Percentiles rank a stretch among this genome's conserved stretches.
These are phyloP conservation scores for Polydrusus cervinus DNA, from an alignment of 2,888 invertebrate species.

Conservation along the genomic window DNA sequence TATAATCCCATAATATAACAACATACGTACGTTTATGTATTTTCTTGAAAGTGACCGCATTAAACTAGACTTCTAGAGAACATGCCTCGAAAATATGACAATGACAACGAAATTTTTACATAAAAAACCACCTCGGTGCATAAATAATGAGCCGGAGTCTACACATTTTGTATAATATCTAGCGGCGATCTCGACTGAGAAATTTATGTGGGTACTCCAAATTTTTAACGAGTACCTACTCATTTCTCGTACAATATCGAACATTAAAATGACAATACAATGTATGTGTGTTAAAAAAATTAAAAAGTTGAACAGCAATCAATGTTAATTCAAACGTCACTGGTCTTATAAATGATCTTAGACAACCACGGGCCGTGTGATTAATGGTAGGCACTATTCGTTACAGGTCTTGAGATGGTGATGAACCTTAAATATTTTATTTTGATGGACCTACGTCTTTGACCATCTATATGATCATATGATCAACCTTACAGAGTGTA, in stretches of 20 bases:
- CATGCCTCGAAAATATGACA: constrained; percentile 47
- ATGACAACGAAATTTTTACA: constrained; percentile 46
- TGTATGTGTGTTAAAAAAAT: constrained; percentile 56
- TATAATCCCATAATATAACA: no score
- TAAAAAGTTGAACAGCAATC: constrained; percentile 69
- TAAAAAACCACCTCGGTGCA: constrained; percentile 43
- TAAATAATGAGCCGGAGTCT: constrained; percentile 43
- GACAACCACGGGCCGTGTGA: constrained; percentile 56
- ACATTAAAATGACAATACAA: constrained; percentile 55
- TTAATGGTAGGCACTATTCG: constrained; percentile 67
- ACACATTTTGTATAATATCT: constrained; percentile 48
- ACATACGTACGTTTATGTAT: background rate
- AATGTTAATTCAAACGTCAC: constrained; percentile 72
- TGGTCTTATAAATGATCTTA: constrained; percentile 69
- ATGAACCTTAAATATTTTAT: constrained; percentile 59
- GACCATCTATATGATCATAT: constrained; percentile 35
- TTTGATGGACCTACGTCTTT: constrained; percentile 41
- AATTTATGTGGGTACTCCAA: constrained; percentile 54
- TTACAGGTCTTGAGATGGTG: constrained; percentile 62
- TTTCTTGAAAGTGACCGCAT: constrained; percentile 44
- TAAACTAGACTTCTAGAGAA: constrained; percentile 28
- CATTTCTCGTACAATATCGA: constrained; percentile 46
- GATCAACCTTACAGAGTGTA: background rate
- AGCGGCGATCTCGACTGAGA: constrained; percentile 43
- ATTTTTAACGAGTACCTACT: constrained; percentile 54